Base-by-base conservation (phyloP, 2,888 invertebrate genomes). In the Acleris holmiana region DNA sequence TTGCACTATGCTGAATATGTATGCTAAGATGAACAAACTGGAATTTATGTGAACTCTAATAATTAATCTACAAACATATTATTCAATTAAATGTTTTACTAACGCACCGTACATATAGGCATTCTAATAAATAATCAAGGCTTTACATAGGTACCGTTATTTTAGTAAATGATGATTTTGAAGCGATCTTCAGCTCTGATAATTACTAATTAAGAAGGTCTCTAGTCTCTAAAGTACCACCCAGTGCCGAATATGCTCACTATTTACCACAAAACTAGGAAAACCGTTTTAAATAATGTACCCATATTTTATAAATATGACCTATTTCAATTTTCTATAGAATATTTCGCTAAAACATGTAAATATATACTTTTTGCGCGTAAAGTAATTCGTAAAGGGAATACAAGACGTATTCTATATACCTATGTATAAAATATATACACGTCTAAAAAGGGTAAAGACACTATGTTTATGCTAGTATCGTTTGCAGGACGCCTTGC, bases 111-210 rank as follows among this genome's bases (percentile, higher is more conserved):
- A 69, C 72, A 70, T 71, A 75, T 86, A 87, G 82, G 83, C 82
- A 82, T 76, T 80, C 81, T 82, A 84, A 76, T 73, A 74, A 84
- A 76, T 72, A 75, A 77, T 80, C 76, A 89, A 91, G 85, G 88
- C 85, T 85, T 83, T 82, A 70, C 79, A 82, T 88, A 88, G 89
- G 88, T 91, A 89, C 89, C 83, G 83, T 84, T 83, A 74, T 70
- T 75, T 68, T 70, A 75, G 76, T 77, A 79, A 69, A 67, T 70
- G n/a, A 15, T 23, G 46, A 57, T 57, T 47, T 29, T 18, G 51
- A 44, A 25, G 4, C 18, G 4, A 18, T 35, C 35, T 35, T 13
- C 35, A 35, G 35, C 13, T 35, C 35, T 13, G 35, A 35, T 13
- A 13, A 8, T 8, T 29, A 29, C 8, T 2, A 29, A 8, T 29